Conservation (phyloP, 2,113 vertebrate genomes). For the Thunnus maccoyii region DNA sequence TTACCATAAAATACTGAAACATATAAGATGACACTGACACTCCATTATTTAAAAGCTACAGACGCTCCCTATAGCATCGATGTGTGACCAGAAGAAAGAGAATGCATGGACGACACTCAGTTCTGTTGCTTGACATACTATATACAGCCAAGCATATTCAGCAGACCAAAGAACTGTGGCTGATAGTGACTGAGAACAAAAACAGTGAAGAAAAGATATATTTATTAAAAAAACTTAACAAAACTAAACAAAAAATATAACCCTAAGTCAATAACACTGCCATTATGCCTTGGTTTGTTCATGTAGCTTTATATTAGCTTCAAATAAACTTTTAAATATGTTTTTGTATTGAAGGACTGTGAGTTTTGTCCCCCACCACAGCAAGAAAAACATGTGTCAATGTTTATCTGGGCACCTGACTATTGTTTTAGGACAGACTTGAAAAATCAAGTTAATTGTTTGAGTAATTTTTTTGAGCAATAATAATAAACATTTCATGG, state of each 20-base stretch:
- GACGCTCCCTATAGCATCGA: conserved; percentile 5
- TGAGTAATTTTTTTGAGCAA: no score
- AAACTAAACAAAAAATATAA: background rate
- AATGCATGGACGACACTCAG: background rate
- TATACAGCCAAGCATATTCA: background rate
- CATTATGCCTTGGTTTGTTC: background rate
- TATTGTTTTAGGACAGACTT: no score
- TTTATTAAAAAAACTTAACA: conserved; percentile 2
- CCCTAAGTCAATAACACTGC: background rate
- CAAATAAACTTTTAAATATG: no score
- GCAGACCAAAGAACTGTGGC: background rate
- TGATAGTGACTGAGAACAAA: background rate
- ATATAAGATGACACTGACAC: conserved; percentile 47
- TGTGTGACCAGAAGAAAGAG: conserved; percentile 6
- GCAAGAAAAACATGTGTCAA: no score
- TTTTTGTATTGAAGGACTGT: no score
- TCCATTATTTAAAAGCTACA: conserved; percentile 45
- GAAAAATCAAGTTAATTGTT: no score
- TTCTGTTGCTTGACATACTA: background rate
- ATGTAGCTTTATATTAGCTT: no score
- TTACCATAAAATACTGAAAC: conserved; percentile 26
- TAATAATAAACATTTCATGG: no score
- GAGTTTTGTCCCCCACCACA: no score
- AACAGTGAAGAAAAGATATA: background rate
- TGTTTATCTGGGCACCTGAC: no score